A percentile compares a stretch with the other conserved stretches of the same genome.
Evolutionary conservation across 2,113 vertebrate species (phyloP).

Genomic region (Eptesicus fuscus): DNA sequence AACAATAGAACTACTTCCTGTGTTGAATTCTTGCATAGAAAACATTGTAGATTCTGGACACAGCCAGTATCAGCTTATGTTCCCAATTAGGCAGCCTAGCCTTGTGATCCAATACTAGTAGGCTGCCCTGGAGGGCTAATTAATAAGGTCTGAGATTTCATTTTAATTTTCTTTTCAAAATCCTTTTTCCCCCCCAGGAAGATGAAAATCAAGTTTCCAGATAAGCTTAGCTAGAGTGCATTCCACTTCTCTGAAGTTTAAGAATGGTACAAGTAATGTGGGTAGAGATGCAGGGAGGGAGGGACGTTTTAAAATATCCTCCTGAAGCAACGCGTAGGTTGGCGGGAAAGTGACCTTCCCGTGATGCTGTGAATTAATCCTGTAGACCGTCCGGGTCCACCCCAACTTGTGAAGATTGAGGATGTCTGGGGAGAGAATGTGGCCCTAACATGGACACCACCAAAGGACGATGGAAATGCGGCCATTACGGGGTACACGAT

Average conservation of each 20-base stretch:
- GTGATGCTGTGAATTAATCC: neutral
- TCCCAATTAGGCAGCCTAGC: conserved; percentile 64
- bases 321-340: neutral
- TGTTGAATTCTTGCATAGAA: conserved; percentile 1
- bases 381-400: conserved; percentile 94
- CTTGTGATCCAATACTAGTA: conserved; percentile 62
- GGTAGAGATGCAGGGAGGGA: conserved; percentile 48
- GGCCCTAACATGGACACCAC: conserved; percentile 93
- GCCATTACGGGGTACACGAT: conserved; percentile 97
- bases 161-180: conserved; percentile 71
- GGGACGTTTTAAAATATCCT: neutral
- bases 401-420: conserved; percentile 90
- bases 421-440: conserved; percentile 98
- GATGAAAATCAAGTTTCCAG: conserved; percentile 70
- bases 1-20: neutral
- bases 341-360: neutral
- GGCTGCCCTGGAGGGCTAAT: conserved; percentile 39
- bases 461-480: conserved; percentile 94
- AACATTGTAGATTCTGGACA: neutral
- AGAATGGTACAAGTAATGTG: neutral
- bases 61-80: conserved; percentile 59
- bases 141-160: conserved; percentile 69
- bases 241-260: conserved; percentile 50
- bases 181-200: conserved; percentile 59
- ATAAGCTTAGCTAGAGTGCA: conserved; percentile 61